A percentile compares a stretch with the other conserved stretches of the same genome.
Evolutionary conservation across 2,888 invertebrate genomes (phyloP).

Genomic region (Fissipunctia ypsillon): DNA sequence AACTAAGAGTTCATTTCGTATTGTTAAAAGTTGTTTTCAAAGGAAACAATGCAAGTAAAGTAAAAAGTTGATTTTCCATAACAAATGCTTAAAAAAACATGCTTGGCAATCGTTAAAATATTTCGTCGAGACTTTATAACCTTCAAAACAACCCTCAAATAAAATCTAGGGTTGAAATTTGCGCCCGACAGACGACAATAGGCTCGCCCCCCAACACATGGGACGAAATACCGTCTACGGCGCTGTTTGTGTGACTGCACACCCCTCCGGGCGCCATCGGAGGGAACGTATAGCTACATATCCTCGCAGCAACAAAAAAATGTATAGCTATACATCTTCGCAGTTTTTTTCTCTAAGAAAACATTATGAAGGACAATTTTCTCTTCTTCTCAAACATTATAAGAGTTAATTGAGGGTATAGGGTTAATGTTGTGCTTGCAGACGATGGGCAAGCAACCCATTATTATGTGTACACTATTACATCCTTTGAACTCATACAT

Average conservation of each 20-base stretch:
- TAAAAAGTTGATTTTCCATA: conserved; percentile 14
- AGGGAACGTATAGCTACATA: conserved; percentile 16
- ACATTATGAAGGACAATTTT: conserved; percentile 35
- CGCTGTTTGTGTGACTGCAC: conserved; percentile 55
- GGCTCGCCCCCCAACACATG: conserved; percentile 51
- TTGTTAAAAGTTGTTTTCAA: conserved; percentile 6
- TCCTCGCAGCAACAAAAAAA: conserved; percentile 3
- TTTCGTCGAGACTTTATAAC: conserved; percentile 41
- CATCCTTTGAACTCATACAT: conserved; percentile 33
- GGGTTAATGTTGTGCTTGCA: conserved; percentile 55
- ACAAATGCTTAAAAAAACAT: conserved; percentile 10
- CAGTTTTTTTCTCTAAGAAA: conserved; percentile 36
- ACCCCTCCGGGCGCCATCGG: conserved; percentile 48
- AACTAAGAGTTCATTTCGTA: neutral
- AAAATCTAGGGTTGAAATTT: conserved; percentile 52
- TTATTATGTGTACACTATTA: conserved; percentile 58
- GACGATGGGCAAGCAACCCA: conserved; percentile 33
- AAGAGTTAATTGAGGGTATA: conserved; percentile 52
- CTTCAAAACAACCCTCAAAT: conserved; percentile 50
- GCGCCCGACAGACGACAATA: conserved; percentile 57
- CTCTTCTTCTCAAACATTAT: conserved; percentile 38
- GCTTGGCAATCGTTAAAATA: conserved; percentile 41
- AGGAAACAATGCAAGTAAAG: conserved; percentile 18
- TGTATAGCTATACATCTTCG: conserved; percentile 6
- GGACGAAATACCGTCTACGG: conserved; percentile 57